These are phyloP conservation scores for Ctena decussata DNA, from an alignment of 2,888 invertebrate species.

Conservation along the genomic window DNA sequence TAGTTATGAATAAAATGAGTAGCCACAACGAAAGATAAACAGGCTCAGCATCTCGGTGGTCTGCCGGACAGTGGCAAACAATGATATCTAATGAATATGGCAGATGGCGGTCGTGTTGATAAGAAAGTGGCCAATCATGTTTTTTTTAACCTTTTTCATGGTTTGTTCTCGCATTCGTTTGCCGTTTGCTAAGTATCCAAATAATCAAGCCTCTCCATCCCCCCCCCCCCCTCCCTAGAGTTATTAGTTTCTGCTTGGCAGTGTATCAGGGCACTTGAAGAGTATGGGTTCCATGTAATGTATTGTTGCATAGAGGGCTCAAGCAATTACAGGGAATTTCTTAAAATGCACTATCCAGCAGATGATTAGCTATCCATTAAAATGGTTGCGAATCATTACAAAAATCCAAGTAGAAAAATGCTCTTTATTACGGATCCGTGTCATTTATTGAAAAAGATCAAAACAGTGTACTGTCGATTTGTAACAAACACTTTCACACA, in stretches of 20 bases:
- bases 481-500: constrained; percentile 1
- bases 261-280: not conserved
- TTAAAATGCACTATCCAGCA: constrained; percentile 35
- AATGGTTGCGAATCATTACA: constrained; percentile 17
- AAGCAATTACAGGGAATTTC: constrained; percentile 23
- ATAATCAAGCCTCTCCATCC: constrained; percentile 11
- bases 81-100: not conserved
- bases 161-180: not conserved
- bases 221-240: constrained; percentile 11
- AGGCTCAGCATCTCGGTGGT: too few species aligned
- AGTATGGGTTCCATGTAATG: constrained; percentile 5
- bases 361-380: constrained; percentile 2
- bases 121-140: not conserved
- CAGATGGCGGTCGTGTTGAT: not conserved
- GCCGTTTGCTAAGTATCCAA: too few species aligned
- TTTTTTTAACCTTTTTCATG: not conserved
- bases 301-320: constrained; percentile 30
- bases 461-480: constrained; percentile 24
- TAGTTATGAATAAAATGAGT: too few species aligned
- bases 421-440: constrained; percentile 41
- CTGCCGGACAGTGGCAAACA: not conserved
- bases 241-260: constrained; percentile 26
- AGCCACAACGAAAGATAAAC: too few species aligned
- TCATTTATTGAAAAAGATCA: constrained; percentile 27
- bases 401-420: constrained; percentile 16